phyloP scores from a whole-genome alignment of 2,888 invertebrate species.

The Dicyrtomina minuta region DNA sequence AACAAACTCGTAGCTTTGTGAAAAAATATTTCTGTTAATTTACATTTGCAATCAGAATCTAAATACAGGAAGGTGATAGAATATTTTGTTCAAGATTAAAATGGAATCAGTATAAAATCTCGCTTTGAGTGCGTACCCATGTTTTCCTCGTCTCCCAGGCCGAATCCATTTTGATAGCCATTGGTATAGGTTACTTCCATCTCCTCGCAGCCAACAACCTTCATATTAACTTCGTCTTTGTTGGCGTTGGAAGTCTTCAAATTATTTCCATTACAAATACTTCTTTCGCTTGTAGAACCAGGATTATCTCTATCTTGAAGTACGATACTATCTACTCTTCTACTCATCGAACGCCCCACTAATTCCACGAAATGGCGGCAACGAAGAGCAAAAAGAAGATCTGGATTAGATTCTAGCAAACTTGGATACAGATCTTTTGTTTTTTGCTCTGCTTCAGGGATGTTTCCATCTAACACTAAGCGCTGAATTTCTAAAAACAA shows the following conservation, averaged over 20 bases:
- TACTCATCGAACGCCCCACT: constrained; percentile 62
- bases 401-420: constrained; percentile 85
- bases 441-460: constrained; percentile 92
- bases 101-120: no score
- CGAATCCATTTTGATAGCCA: constrained; percentile 66
- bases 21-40: no score
- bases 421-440: constrained; percentile 88
- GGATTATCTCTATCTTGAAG: no score
- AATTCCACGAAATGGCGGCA: constrained; percentile 99
- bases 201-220: constrained; percentile 46
- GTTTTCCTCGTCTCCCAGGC: constrained; percentile 63
- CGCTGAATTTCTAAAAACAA: constrained; percentile 78
- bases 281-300: constrained; percentile 24
- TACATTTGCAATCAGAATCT: no score
- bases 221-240: constrained; percentile 26
- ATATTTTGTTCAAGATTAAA: no score
- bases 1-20: no score
- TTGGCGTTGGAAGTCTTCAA: constrained; percentile 41
- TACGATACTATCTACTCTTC: constrained; percentile 13
- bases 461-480: constrained; percentile 85
- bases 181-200: constrained; percentile 56
- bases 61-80: no score
- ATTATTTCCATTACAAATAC: constrained; percentile 45
- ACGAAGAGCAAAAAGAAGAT: constrained; percentile 91
- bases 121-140: constrained; percentile 51